Conservation (phyloP, 2,113 vertebrate genomes). For the Anoura caudifer region DNA sequence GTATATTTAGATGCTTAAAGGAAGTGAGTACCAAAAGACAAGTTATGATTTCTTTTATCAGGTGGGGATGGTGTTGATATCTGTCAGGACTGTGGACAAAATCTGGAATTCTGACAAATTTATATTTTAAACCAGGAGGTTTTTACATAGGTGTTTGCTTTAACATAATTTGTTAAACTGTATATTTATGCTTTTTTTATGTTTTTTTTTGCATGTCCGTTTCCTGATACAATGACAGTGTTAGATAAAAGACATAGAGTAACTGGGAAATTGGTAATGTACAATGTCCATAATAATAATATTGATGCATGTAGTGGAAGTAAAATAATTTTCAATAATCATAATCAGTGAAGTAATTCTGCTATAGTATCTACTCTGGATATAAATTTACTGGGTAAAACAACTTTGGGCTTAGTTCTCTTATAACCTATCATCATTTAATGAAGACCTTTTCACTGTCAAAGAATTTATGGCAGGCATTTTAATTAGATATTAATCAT, state of each 20-base stretch:
- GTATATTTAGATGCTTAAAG: not conserved
- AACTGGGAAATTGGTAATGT: not conserved
- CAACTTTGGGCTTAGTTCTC: not conserved
- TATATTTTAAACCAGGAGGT: not conserved
- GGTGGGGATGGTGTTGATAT: not conserved
- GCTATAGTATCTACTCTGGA: not conserved
- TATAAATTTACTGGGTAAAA: not conserved
- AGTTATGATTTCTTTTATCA: not conserved
- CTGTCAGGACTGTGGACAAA: not conserved
- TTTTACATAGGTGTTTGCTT: not conserved
- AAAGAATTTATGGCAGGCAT: not conserved
- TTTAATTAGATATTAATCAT: slow-evolving; percentile 6
- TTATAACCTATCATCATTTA: not conserved
- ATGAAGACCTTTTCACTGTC: not conserved
- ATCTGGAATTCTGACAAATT: not conserved
- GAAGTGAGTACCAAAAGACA: not conserved
- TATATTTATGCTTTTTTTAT: not conserved
- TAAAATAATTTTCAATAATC: not conserved
- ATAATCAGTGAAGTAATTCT: not conserved
- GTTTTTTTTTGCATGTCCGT: not conserved
- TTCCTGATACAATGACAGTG: not conserved
- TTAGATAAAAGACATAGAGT: not conserved
- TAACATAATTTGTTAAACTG: not conserved
- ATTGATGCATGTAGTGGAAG: not conserved
- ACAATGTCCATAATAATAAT: not conserved